Evolutionary conservation across 1,140 invertebrate genomes (phyloP).

Genomic region (Drosophila cardini): DNA sequence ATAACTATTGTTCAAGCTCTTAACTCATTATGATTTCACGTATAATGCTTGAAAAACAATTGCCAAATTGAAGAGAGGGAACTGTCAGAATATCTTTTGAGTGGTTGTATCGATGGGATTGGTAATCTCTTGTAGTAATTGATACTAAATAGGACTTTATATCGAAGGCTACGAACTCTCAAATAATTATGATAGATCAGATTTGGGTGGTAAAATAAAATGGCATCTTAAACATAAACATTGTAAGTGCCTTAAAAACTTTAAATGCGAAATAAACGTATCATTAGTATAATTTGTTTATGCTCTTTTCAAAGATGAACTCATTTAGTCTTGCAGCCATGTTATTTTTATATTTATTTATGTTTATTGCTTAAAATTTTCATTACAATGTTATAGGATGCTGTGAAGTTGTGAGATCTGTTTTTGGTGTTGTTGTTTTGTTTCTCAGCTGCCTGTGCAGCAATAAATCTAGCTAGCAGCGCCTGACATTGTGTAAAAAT

Average conservation of each 20-base stretch:
- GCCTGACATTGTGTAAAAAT: constrained; percentile 48
- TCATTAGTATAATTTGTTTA: too few species aligned
- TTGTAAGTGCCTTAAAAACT: too few species aligned
- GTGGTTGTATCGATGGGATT: neutral
- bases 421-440: neutral
- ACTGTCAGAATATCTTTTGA: constrained; percentile 3
- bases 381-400: constrained; percentile 27
- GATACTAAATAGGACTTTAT: too few species aligned
- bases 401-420: neutral
- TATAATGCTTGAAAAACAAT: too few species aligned
- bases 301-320: too few species aligned
- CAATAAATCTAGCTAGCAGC: constrained; percentile 43
- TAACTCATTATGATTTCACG: too few species aligned
- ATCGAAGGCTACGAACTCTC: too few species aligned
- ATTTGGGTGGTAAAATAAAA: neutral
- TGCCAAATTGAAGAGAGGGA: too few species aligned
- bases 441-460: neutral
- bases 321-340: neutral
- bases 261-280: too few species aligned
- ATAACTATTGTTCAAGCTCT: too few species aligned
- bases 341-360: neutral
- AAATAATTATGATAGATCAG: neutral
- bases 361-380: constrained; percentile 12
- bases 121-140: too few species aligned
- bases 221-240: too few species aligned